A percentile compares a stretch with the other conserved stretches of the same genome.
These are phyloP conservation scores for Eonycteris spelaea DNA, from an alignment of 2,113 vertebrate species.

Conservation along the genomic window DNA sequence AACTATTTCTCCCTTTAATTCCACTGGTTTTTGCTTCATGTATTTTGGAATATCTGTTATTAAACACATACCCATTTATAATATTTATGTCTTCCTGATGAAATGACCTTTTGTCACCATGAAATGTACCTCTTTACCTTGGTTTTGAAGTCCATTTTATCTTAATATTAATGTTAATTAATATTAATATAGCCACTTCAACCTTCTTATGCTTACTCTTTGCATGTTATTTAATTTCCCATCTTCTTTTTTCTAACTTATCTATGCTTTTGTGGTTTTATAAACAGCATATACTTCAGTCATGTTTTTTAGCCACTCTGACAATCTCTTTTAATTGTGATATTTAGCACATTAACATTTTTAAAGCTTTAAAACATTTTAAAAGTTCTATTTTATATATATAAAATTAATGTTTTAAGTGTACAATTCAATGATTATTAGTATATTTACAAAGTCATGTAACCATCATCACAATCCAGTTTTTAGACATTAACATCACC, in stretches of 20 bases:
- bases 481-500: too few relatives aligned
- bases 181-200: background rate
- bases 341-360: background rate
- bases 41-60: background rate
- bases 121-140: background rate
- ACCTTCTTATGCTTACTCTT: background rate
- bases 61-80: background rate
- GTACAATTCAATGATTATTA: too few relatives aligned
- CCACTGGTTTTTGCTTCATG: background rate
- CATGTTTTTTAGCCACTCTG: background rate
- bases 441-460: too few relatives aligned
- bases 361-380: background rate
- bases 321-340: background rate
- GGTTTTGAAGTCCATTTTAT: background rate
- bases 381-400: background rate
- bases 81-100: background rate
- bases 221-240: background rate
- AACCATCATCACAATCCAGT: too few relatives aligned
- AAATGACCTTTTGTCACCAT: background rate
- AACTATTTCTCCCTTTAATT: background rate
- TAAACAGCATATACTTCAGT: background rate
- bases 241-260: background rate
- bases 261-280: background rate
- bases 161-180: background rate
- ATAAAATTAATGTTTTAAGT: too few relatives aligned